Percentiles rank a stretch among this genome's conserved stretches.
These are phyloP conservation scores for Chaenogobius annularis DNA, from an alignment of 2,113 vertebrate species.

Conservation along the genomic window DNA sequence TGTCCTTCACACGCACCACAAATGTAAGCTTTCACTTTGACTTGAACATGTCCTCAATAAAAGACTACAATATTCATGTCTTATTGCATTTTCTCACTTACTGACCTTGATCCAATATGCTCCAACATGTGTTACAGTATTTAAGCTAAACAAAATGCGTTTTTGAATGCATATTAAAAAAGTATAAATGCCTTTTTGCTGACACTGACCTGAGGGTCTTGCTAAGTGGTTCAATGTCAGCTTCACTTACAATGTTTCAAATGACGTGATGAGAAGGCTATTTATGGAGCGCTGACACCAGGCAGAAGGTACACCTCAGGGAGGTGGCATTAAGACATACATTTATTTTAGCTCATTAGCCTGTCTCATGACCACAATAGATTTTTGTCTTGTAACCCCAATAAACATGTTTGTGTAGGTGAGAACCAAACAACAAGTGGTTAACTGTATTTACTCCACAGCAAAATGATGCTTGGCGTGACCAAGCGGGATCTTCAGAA, in stretches of 20 bases:
- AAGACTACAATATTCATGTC: conserved; percentile 33
- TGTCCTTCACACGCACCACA: conserved; percentile 68
- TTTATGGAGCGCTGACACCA: neutral
- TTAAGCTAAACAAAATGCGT: too few species aligned
- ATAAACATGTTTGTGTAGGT: neutral
- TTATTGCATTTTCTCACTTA: conserved; percentile 29
- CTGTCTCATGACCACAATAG: neutral
- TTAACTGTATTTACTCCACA: neutral
- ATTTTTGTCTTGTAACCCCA: neutral
- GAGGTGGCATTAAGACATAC: neutral
- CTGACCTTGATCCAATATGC: conserved; percentile 38
- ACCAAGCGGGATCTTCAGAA: too few species aligned
- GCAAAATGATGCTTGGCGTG: too few species aligned
- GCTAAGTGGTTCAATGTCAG: neutral
- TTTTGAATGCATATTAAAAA: neutral
- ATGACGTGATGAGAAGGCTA: neutral
- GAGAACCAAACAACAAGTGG: too few species aligned
- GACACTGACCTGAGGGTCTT: neutral
- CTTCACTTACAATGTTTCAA: neutral
- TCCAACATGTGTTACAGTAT: neutral
- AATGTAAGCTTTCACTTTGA: conserved; percentile 44
- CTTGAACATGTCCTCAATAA: conserved; percentile 59
- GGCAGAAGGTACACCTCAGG: neutral
- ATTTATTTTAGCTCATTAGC: conserved; percentile 1
- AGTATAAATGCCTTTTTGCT: neutral